Evolutionary conservation across 2,888 invertebrate genomes (phyloP).

Genomic region (Brachypterus glaber): DNA sequence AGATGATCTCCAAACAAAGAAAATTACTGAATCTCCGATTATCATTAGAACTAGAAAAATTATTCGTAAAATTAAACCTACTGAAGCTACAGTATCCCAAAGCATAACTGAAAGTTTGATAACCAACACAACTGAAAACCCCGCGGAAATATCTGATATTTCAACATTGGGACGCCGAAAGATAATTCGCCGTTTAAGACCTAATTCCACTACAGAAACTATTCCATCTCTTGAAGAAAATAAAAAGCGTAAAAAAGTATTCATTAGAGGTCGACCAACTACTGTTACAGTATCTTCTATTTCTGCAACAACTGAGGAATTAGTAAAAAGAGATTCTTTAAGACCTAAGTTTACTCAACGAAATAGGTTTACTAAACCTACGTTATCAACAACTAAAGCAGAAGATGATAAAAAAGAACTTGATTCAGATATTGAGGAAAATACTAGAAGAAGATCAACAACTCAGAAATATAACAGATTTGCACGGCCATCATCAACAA

Average conservation of each 20-base stretch:
- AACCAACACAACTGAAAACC: slow-evolving; percentile 9
- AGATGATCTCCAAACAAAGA: neutral
- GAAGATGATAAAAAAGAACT: slow-evolving; percentile 7
- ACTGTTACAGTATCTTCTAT: slow-evolving; percentile 3
- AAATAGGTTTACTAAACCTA: slow-evolving; percentile 9
- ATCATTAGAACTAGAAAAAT: slow-evolving; percentile 33
- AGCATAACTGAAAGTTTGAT: slow-evolving; percentile 14
- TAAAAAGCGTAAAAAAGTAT: slow-evolving; percentile 18
- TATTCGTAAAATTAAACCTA: slow-evolving; percentile 31
- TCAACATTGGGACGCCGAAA: slow-evolving; percentile 24
- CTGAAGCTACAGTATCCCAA: slow-evolving; percentile 19
- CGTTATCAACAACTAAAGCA: slow-evolving; percentile 5
- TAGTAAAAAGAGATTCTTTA: no score
- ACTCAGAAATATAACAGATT: slow-evolving; percentile 4
- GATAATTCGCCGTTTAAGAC: slow-evolving; percentile 31
- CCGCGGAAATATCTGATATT: slow-evolving; percentile 15
- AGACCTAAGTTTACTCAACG: no score
- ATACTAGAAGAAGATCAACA: slow-evolving; percentile 2
- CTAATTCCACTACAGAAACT: slow-evolving; percentile 15
- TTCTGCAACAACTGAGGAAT: no score
- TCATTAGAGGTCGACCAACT: slow-evolving; percentile 5
- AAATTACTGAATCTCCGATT: slow-evolving; percentile 12
- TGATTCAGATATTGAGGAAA: slow-evolving; percentile 3
- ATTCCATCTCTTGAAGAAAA: slow-evolving; percentile 6
- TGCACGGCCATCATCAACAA: slow-evolving; percentile 3